Evolutionary conservation across 2,113 vertebrate genomes (phyloP).

Genomic region (Urocitellus parryii): DNA sequence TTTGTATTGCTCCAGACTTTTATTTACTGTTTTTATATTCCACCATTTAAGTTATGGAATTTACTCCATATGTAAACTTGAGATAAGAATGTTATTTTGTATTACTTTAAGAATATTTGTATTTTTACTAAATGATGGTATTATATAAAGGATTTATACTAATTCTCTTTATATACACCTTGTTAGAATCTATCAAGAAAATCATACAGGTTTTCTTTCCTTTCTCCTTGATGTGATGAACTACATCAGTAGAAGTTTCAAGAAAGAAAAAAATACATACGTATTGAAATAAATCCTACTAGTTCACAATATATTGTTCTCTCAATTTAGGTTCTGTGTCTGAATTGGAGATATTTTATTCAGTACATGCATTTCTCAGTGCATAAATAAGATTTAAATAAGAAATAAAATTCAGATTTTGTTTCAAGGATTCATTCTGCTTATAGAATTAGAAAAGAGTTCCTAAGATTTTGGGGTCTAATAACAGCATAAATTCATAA

Average conservation of each 20-base stretch:
- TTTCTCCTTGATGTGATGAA: not conserved
- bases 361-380: not conserved
- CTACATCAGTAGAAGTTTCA: not conserved
- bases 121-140: not conserved
- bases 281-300: not conserved
- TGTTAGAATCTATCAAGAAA: not conserved
- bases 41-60: not conserved
- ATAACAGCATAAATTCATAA: not conserved
- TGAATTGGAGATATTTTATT: constrained; percentile 1
- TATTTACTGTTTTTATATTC: not conserved
- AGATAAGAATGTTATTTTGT: not conserved
- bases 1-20: not conserved
- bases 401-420: not conserved
- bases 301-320: not conserved
- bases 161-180: not conserved
- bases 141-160: not conserved
- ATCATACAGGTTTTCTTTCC: not conserved
- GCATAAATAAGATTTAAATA: not conserved
- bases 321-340: not conserved
- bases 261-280: not conserved
- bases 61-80: not conserved
- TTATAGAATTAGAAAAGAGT: not conserved
- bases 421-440: not conserved
- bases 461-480: not conserved
- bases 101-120: not conserved